A percentile compares a stretch with the other conserved stretches of the same genome.
Evolutionary conservation across 2,888 invertebrate species (phyloP).

Genomic region (Sinodicranocentrus sp.): DNA sequence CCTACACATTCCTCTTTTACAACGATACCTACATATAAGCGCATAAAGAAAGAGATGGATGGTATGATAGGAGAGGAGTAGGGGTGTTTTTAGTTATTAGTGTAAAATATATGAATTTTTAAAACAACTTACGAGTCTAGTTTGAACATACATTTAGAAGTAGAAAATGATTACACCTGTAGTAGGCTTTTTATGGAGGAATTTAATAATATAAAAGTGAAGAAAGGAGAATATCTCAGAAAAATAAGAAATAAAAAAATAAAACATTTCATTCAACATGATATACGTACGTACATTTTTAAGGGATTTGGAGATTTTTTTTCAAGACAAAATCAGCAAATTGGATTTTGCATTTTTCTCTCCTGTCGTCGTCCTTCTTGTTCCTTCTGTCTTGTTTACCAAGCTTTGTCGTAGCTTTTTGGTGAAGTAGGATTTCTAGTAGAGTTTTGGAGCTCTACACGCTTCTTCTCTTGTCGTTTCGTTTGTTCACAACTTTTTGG

Average conservation of each 20-base stretch:
- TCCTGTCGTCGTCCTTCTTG: not conserved
- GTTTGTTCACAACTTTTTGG: no score
- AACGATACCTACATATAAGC: conserved; percentile 15
- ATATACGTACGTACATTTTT: conserved; percentile 39
- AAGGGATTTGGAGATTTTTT: conserved; percentile 41
- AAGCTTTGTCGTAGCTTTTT: no score
- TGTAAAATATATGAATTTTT: conserved; percentile 52
- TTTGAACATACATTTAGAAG: no score
- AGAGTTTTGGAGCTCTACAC: not conserved
- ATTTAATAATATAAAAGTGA: conserved; percentile 37
- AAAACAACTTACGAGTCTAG: conserved; percentile 35
- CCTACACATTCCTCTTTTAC: conserved; percentile 40
- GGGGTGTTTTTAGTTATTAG: conserved; percentile 42
- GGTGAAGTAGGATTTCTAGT: no score
- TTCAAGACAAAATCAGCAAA: conserved; percentile 47
- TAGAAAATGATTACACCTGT: no score
- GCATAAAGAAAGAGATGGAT: conserved; percentile 20
- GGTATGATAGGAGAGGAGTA: conserved; percentile 34
- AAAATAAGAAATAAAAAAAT: conserved; percentile 39
- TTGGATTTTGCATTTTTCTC: conserved; percentile 56
- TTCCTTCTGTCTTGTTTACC: no score
- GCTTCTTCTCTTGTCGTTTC: no score
- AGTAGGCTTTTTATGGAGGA: conserved; percentile 19
- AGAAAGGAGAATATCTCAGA: conserved; percentile 30
- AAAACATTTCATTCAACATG: conserved; percentile 46